These are phyloP conservation scores for Chrysemys picta DNA, from an alignment of 2,113 vertebrate genomes.

Conservation along the genomic window DNA sequence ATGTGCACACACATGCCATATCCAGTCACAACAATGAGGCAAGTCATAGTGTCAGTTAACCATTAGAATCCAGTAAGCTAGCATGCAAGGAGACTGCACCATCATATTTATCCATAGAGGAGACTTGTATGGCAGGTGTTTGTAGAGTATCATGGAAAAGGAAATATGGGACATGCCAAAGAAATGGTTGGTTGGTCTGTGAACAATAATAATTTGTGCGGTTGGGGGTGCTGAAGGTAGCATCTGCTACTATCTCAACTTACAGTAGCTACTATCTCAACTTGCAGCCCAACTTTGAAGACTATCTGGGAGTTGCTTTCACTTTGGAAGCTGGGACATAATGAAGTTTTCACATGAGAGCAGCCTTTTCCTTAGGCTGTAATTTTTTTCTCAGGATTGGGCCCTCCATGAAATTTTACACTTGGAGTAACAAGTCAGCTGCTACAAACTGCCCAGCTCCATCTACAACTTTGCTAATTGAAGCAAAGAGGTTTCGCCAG, in stretches of 20 bases:
- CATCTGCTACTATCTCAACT: neutral
- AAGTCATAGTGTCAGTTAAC: neutral
- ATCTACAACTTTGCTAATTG: neutral
- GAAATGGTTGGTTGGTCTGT: neutral
- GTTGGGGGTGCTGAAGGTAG: neutral
- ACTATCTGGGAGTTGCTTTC: neutral
- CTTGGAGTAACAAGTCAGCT: neutral
- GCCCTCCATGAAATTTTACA: neutral
- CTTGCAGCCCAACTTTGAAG: neutral
- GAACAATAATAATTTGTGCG: neutral
- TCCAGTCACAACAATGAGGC: neutral
- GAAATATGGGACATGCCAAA: neutral
- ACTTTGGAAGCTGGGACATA: neutral
- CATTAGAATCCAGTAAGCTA: neutral
- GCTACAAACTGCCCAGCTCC: neutral
- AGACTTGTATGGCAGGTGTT: neutral
- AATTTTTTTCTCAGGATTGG: neutral
- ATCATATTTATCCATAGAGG: neutral
- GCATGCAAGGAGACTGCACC: neutral
- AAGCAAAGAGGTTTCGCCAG: neutral
- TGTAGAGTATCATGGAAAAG: neutral
- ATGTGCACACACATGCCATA: neutral
- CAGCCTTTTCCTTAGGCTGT: neutral
- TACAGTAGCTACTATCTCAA: neutral
- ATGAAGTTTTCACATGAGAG: neutral